Percentiles rank a stretch among this genome's conserved stretches.
phyloP scores from a whole-genome alignment of 2,113 vertebrate genomes.

The Hippocampus mohnikei region DNA sequence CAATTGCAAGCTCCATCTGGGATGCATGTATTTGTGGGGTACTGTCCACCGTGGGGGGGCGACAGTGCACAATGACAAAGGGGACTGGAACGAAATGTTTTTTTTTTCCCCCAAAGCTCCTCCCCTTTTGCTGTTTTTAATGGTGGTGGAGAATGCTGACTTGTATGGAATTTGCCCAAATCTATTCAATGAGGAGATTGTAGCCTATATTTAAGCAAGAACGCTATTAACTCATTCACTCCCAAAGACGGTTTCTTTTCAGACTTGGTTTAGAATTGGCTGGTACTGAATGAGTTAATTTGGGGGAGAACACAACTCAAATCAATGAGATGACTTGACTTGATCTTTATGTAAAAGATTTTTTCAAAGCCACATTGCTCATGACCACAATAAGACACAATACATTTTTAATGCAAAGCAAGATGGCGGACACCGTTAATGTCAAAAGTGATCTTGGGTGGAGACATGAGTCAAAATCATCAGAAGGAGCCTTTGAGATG shows the following conservation, averaged over 20 bases:
- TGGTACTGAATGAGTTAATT: background rate
- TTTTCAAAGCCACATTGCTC: no score
- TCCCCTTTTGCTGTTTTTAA: background rate
- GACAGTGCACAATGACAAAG: slow-evolving; percentile 31
- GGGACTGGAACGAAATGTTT: slow-evolving; percentile 2
- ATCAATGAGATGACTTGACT: background rate
- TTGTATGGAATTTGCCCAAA: background rate
- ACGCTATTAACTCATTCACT: background rate
- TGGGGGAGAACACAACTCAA: background rate
- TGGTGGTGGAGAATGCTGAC: background rate
- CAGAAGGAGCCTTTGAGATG: no score
- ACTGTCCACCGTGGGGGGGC: slow-evolving; percentile 39
- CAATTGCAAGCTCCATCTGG: slow-evolving; percentile 71
- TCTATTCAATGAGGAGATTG: background rate
- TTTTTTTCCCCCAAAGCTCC: background rate
- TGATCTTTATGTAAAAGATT: no score
- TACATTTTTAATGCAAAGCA: no score
- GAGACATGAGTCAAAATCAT: no score
- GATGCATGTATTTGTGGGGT: slow-evolving; percentile 30
- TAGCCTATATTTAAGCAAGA: background rate
- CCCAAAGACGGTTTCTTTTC: no score
- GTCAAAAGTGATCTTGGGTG: no score
- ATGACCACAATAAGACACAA: no score
- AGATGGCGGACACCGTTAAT: no score
- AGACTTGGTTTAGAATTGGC: no score